Conservation (phyloP, 2,113 vertebrate genomes). For the Anoura caudifer region DNA sequence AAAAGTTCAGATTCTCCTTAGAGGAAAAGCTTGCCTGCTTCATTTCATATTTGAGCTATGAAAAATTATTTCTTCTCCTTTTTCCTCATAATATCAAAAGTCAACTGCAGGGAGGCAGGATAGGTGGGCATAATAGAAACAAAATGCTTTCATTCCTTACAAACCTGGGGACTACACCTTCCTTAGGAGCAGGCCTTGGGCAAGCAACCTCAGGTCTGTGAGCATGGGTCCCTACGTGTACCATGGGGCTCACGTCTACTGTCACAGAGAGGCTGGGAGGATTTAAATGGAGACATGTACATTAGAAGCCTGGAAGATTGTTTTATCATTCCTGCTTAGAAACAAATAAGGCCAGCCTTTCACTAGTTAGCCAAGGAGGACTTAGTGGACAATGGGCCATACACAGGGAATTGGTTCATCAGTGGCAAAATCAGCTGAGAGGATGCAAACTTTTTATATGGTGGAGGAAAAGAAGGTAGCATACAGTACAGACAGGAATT, state of each 20-base stretch:
- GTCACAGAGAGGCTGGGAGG: constrained; percentile 14
- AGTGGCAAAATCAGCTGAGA: constrained; percentile 52
- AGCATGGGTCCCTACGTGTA: background rate
- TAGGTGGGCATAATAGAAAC: background rate
- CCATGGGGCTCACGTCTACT: constrained; percentile 13
- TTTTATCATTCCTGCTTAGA: constrained; percentile 60
- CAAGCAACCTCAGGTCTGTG: background rate
- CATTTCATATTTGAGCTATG: constrained; percentile 43
- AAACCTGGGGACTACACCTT: background rate
- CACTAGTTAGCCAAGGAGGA: constrained; percentile 52
- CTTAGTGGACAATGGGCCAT: constrained; percentile 55
- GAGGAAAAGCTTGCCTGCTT: constrained; percentile 56
- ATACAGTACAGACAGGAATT: background rate
- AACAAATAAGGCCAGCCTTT: constrained; percentile 58
- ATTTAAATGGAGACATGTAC: constrained; percentile 36
- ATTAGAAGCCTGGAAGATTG: constrained; percentile 48
- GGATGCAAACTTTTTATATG: constrained; percentile 11
- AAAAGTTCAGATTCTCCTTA: constrained; percentile 64
- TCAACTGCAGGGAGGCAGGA: background rate
- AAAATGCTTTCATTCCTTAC: constrained; percentile 23
- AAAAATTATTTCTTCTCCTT: constrained; percentile 26
- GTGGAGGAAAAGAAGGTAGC: background rate
- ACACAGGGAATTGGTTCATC: constrained; percentile 52
- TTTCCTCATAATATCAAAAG: constrained; percentile 60
- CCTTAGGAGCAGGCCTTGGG: background rate